Evolutionary conservation across 2,113 vertebrate genomes (phyloP).

Genomic region (Gymnocephalus cernua): DNA sequence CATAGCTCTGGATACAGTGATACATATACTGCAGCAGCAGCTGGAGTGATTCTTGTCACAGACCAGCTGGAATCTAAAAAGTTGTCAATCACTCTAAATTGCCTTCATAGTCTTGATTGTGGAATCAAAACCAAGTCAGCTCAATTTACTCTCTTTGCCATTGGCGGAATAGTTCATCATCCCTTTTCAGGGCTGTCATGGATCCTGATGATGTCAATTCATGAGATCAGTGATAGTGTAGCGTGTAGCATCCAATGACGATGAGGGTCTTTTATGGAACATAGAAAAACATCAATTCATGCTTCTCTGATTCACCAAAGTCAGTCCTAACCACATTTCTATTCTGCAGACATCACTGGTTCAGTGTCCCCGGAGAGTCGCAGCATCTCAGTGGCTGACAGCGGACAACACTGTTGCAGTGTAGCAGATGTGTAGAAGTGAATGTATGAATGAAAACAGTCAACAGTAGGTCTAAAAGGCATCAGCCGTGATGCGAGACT

Average conservation of each 20-base stretch:
- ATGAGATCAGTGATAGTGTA: neutral
- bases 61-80: conserved; percentile 12
- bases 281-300: conserved; percentile 22
- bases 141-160: conserved; percentile 14
- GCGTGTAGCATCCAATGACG: conserved; percentile 8
- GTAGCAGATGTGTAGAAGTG: neutral
- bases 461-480: conserved; percentile 5
- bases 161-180: conserved; percentile 1
- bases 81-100: conserved; percentile 47
- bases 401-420: neutral
- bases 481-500: conserved; percentile 6
- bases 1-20: neutral
- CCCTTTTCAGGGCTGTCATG: conserved; percentile 9
- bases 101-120: conserved; percentile 21
- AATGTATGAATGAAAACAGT: conserved; percentile 28
- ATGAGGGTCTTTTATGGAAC: conserved; percentile 2
- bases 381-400: neutral
- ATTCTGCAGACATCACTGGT: neutral
- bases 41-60: conserved; percentile 21
- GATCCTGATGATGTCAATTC: conserved; percentile 27
- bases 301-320: conserved; percentile 6
- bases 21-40: conserved; percentile 10
- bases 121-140: conserved; percentile 6
- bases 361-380: neutral
- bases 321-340: conserved; percentile 4